A percentile compares a stretch with the other conserved stretches of the same genome.
Evolutionary conservation across 2,797 vertebrate genomes (phyloP).

Genomic region (Echiichthys vipera): DNA sequence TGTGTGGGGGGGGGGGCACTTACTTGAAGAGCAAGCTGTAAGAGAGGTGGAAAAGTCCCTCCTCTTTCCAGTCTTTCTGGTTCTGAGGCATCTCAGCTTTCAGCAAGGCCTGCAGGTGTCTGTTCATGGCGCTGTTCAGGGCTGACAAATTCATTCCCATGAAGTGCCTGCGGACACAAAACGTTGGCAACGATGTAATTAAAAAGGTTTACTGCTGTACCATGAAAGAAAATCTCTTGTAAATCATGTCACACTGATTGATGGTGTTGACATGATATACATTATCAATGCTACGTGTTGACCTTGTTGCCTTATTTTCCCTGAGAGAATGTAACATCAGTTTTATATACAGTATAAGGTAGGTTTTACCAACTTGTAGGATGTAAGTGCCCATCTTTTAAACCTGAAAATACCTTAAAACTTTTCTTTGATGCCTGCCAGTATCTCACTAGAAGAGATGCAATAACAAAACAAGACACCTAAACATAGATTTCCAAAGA

Average conservation of each 20-base stretch:
- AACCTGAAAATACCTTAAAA: not conserved
- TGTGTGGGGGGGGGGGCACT: constrained; percentile 12
- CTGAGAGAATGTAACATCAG: not conserved
- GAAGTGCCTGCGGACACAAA: constrained; percentile 83
- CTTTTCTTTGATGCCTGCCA: not conserved
- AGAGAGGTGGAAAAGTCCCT: constrained; percentile 86
- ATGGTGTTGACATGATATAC: not conserved
- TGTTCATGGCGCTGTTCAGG: constrained; percentile 79
- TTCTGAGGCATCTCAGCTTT: constrained; percentile 68
- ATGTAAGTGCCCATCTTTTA: not conserved
- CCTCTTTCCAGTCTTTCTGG: constrained; percentile 84
- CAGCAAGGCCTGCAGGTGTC: constrained; percentile 82
- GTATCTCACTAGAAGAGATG: not conserved
- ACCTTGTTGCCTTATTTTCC: not conserved
- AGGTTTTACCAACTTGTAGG: too few species aligned
- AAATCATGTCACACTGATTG: constrained; percentile 14
- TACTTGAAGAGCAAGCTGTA: constrained; percentile 89
- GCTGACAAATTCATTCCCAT: constrained; percentile 76
- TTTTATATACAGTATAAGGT: too few species aligned
- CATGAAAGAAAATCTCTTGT: not conserved
- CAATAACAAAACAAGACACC: constrained; percentile 12
- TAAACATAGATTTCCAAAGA: constrained; percentile 17
- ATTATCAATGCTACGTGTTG: not conserved
- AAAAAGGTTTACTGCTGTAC: not conserved
- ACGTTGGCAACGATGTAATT: not conserved